Base-by-base conservation (phyloP, 1,140 invertebrate species). In the Drosophila obscura region DNA sequence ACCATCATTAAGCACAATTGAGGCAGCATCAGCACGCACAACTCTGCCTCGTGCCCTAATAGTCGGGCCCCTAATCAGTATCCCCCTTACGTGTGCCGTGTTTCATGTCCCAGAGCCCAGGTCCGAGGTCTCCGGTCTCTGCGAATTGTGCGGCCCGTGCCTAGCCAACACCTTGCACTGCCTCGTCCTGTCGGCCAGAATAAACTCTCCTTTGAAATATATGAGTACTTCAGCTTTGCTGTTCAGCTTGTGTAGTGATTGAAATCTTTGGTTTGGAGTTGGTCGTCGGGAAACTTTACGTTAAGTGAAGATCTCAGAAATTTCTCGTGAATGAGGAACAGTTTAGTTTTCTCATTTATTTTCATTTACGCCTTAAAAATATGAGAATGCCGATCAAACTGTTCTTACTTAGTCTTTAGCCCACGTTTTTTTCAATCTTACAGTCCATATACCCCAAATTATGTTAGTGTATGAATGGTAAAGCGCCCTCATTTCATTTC, bases 131-230 rank as follows among this genome's bases (percentile, higher is more conserved):
- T 62, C 41, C 31, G 53, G 15, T 16, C 6, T 28, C 31, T 9
- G 8, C 31, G 2, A 8, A 9, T 31, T 31, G 31, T 31, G 43
- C 48, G 58, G 44, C 61, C 58, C 67, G 68, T 73, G 75, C 62
- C 76, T 78, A 79, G 76, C 63, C 31, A 75, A 80, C 77, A 79
- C 77, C 76, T 80, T 80, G 77, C 61, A 52, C 35, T 39, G 35
- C 11, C 35, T 5, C 4, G 35, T 13, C 35, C 11, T 39, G 35
- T 13, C 8, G 0, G 2, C 31, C 8, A 9, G 8, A 4, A 13
- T 39, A 5, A 7, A 28, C 26, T 31, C 7, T 8, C 31, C 4
- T 11, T 11, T 9, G 9, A 35, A 31, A 31, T 31, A 7, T 8
- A 31, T 9, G 9, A 11, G 31, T 35, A 4, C 31, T 11, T 35